These are phyloP conservation scores for Macroteleia sp. DNA, from an alignment of 2,888 invertebrate genomes.

Conservation along the genomic window DNA sequence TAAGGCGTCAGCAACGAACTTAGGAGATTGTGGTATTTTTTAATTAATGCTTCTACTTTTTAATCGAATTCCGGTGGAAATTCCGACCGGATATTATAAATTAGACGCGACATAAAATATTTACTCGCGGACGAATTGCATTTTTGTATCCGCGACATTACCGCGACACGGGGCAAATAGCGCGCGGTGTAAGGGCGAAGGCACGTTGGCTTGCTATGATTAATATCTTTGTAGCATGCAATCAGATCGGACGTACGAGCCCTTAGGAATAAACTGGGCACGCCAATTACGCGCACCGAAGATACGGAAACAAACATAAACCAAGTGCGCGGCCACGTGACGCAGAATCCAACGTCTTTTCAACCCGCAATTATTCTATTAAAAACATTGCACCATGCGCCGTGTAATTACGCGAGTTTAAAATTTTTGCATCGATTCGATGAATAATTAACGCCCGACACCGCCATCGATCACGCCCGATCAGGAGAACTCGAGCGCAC, in stretches of 20 bases:
- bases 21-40: slow-evolving; percentile 76
- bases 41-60: slow-evolving; percentile 79
- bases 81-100: slow-evolving; percentile 8
- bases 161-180: slow-evolving; percentile 74
- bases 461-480: slow-evolving; percentile 15
- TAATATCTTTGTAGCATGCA: slow-evolving; percentile 86
- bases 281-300: slow-evolving; percentile 51
- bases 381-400: slow-evolving; percentile 22
- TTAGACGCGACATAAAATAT: slow-evolving; percentile 24
- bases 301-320: slow-evolving; percentile 51
- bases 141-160: slow-evolving; percentile 32
- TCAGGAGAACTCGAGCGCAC: not conserved
- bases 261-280: too few relatives aligned
- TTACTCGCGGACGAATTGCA: slow-evolving; percentile 6
- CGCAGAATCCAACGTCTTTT: slow-evolving; percentile 39
- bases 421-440: slow-evolving; percentile 11
- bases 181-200: slow-evolving; percentile 79
- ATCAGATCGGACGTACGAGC: slow-evolving; percentile 84
- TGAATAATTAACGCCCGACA: slow-evolving; percentile 32
- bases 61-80: slow-evolving; percentile 72
- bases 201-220: slow-evolving; percentile 85
- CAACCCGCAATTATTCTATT: slow-evolving; percentile 41
- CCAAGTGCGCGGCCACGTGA: slow-evolving; percentile 24
- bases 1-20: slow-evolving; percentile 67
- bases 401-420: slow-evolving; percentile 36